Percentiles rank a stretch among this genome's conserved stretches.
These are phyloP conservation scores for Xiphydria camelus DNA, from an alignment of 2,888 invertebrate species.

Conservation along the genomic window DNA sequence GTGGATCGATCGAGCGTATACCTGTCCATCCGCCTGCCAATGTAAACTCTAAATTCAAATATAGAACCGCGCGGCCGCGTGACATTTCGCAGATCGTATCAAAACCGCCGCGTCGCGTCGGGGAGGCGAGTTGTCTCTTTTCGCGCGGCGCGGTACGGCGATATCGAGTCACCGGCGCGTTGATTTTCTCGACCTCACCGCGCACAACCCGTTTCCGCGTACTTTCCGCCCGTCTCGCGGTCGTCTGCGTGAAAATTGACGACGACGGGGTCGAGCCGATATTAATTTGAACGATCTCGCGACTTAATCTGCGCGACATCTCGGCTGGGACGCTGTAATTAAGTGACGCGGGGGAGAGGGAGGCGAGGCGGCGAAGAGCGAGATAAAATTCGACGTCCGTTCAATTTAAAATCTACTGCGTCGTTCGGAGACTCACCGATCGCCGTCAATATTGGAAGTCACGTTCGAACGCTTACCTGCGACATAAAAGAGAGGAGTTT, in stretches of 20 bases:
- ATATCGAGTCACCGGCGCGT: too few species aligned
- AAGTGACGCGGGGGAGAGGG: conserved; percentile 9
- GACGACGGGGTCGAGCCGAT: too few species aligned
- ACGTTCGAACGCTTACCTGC: conserved; percentile 34
- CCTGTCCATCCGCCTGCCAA: conserved; percentile 21
- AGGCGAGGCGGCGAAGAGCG: conserved; percentile 14
- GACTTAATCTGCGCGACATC: conserved; percentile 23
- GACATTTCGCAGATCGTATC: conserved; percentile 48
- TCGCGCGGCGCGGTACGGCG: too few species aligned
- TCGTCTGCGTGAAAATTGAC: too few species aligned
- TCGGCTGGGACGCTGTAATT: conserved; percentile 15
- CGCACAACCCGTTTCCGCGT: too few species aligned
- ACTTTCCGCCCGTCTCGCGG: conserved; percentile 2
- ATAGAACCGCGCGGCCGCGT: conserved; percentile 38
- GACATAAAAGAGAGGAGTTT: too few species aligned
- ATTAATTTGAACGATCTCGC: conserved; percentile 12
- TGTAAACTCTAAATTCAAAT: conserved; percentile 38
- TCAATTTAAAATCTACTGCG: conserved; percentile 40
- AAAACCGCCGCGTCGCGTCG: too few species aligned
- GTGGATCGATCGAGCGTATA: conserved; percentile 14
- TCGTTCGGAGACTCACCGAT: conserved; percentile 25
- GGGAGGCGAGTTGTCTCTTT: too few species aligned
- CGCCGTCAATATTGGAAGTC: conserved; percentile 22
- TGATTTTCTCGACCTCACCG: too few species aligned
- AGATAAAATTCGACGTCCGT: conserved; percentile 20